phyloP scores from a whole-genome alignment of 2,888 invertebrate genomes.

The Apotomis betuletana region DNA sequence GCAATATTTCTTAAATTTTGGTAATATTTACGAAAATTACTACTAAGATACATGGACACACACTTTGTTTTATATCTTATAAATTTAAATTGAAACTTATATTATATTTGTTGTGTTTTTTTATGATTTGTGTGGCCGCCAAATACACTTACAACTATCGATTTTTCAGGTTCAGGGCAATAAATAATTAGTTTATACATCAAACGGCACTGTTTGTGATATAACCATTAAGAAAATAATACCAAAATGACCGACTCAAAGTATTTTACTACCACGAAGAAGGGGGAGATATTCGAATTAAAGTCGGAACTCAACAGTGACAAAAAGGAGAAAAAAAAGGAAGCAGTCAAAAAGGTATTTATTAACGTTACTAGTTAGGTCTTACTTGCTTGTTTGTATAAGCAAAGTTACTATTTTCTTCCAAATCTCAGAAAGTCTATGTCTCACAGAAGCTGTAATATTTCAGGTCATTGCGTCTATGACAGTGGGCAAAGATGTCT shows the following conservation, averaged over 20 bases:
- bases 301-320: conserved; percentile 99
- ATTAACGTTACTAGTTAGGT: neutral
- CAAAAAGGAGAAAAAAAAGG: conserved; percentile 99
- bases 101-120: neutral
- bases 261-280: conserved; percentile 99
- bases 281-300: conserved; percentile 99
- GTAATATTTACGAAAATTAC: conserved; percentile 2
- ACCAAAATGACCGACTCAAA: conserved; percentile 98
- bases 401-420: neutral
- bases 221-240: conserved; percentile 33
- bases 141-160: conserved; percentile 52
- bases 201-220: conserved; percentile 15
- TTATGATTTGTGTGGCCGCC: conserved; percentile 1
- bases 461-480: conserved; percentile 98
- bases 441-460: conserved; percentile 15
- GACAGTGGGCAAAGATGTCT: conserved; percentile 99
- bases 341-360: conserved; percentile 98
- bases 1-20: conserved; percentile 20
- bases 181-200: conserved; percentile 46
- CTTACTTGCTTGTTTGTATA: neutral
- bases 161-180: conserved; percentile 57
- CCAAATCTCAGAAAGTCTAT: conserved; percentile 7
- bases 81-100: neutral
- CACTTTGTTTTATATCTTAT: neutral
- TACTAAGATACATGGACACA: neutral